Evolutionary conservation across 1,140 invertebrate genomes (phyloP), one percentile per base, ranked within the genome.

Genomic region (Streblospio benedicti): DNA sequence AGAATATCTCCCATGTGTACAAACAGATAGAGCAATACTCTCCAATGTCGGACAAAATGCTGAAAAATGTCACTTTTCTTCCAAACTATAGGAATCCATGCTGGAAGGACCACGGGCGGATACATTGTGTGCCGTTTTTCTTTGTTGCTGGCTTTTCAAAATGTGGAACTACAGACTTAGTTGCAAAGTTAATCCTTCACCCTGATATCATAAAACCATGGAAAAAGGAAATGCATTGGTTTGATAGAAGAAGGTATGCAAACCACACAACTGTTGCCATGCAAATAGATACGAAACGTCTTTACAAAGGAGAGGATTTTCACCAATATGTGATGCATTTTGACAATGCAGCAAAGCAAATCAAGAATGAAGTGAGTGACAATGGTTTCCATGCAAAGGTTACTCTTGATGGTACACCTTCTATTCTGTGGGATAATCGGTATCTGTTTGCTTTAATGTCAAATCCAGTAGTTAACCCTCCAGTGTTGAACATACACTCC

Each of bases 351-450:
- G 35, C 20, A 65, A 65, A 57, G 59, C 53, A 35, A 53, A 59
- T 30, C 59, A 60, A 16, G 56, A 57, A 28, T 62, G 62, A 25
- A 57, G 62, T 32, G 44, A n/a, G 64, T 16, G n/a, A n/a, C n/a
- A n/a, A n/a, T n/a, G n/a, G n/a, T n/a, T n/a, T n/a, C n/a, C n/a
- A n/a, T n/a, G n/a, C n/a, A n/a, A 65, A 63, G 61, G 47, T 63
- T 50, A 59, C 63, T 18, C 31, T 47, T 12, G 33, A 33, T n/a
- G 18, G 61, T 18, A 62, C 60, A 25, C 41, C 43, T 20, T 68
- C 81, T 82, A 61, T 83, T 85, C 53, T 78, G 87, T 59, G 79
- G 84, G 79, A 32, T 77, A 79, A 60, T 64, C 84, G 25, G 80
- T 83, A 5, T 59, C 84, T 23, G 81, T 81, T 2, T 80, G 83